Conservation (phyloP, 2,113 vertebrate genomes). For the Collichthys lucidus region DNA sequence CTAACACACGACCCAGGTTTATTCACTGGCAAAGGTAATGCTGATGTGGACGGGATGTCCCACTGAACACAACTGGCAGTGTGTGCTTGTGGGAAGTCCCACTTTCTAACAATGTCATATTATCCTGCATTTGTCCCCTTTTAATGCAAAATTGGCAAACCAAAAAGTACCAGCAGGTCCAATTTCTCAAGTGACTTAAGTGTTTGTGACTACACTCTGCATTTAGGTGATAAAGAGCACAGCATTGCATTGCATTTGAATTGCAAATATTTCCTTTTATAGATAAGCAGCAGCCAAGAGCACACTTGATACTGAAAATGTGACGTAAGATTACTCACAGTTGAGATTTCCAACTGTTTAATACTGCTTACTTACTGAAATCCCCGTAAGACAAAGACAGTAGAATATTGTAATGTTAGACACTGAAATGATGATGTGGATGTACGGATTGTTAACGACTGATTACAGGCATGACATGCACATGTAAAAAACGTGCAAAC, state of each 20-base stretch:
- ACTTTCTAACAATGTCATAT: background rate
- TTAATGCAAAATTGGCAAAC: background rate
- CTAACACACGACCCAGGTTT: background rate
- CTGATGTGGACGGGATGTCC: background rate
- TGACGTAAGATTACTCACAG: background rate
- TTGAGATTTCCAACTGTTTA: background rate
- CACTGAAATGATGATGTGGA: conserved; percentile 4
- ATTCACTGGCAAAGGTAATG: background rate
- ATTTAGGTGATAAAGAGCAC: conserved; percentile 19
- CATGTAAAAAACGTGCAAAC: conserved; percentile 15
- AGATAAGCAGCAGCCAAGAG: background rate
- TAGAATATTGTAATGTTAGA: background rate
- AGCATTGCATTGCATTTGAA: background rate
- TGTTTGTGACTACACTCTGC: background rate
- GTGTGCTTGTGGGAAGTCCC: background rate
- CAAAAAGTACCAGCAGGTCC: background rate
- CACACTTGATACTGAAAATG: conserved; percentile 4
- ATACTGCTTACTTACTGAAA: background rate
- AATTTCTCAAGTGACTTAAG: background rate
- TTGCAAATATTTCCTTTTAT: conserved; percentile 23
- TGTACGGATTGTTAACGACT: background rate
- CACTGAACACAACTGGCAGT: background rate
- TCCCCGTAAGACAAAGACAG: background rate
- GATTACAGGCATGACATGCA: background rate
- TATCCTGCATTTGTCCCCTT: background rate